These are phyloP conservation scores for Liopterus haemorrhoidalis DNA, from an alignment of 2,888 invertebrate genomes.

Conservation along the genomic window DNA sequence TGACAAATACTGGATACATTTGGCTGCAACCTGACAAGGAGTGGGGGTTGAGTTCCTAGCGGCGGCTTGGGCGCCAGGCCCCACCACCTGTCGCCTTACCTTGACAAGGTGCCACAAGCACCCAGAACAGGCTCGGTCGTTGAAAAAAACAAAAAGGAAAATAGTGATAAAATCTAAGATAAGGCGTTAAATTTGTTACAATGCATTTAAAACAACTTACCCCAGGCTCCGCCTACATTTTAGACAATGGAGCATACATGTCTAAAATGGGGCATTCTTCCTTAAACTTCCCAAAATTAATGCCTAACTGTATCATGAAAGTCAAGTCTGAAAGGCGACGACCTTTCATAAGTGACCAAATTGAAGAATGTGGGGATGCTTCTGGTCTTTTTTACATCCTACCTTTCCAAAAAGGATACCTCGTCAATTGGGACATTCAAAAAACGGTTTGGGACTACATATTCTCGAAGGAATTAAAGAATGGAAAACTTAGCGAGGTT, in stretches of 20 bases:
- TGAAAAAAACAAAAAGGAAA: neutral
- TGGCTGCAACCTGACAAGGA: constrained; percentile 71
- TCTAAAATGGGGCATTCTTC: constrained; percentile 80
- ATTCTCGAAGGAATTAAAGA: constrained; percentile 78
- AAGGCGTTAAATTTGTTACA: too few relatives aligned
- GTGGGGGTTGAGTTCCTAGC: constrained; percentile 38
- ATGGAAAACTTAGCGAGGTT: constrained; percentile 69
- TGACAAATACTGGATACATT: constrained; percentile 85
- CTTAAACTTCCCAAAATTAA: constrained; percentile 61
- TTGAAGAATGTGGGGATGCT: constrained; percentile 93
- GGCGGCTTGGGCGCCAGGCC: constrained; percentile 25
- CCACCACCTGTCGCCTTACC: constrained; percentile 6
- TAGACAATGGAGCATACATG: constrained; percentile 82
- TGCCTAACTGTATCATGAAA: constrained; percentile 97
- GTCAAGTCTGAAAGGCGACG: constrained; percentile 92
- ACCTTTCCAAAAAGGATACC: constrained; percentile 90
- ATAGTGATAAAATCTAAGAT: neutral
- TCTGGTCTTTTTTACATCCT: constrained; percentile 91
- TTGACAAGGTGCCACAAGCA: too few relatives aligned
- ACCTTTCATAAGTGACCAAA: constrained; percentile 89
- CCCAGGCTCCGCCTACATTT: too few relatives aligned
- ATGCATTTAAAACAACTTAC: too few relatives aligned
- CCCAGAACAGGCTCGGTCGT: too few relatives aligned
- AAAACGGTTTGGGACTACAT: constrained; percentile 95
- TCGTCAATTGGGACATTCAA: constrained; percentile 94